phyloP scores from a whole-genome alignment of 2,888 invertebrate genomes.

The Parapristionchus giblindavisi region DNA sequence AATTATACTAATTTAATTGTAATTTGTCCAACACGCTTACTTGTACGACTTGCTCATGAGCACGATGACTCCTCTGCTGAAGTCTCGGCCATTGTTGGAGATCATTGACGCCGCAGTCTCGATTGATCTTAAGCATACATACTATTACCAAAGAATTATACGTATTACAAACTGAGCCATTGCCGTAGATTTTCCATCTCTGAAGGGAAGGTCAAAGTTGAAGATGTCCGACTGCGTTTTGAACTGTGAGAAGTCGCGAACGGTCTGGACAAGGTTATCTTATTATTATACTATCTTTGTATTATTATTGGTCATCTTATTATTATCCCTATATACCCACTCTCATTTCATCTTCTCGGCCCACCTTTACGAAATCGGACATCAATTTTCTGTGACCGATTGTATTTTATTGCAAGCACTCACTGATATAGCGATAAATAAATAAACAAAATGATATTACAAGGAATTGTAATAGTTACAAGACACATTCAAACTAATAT shows the following conservation, averaged over 20 bases:
- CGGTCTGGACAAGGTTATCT: not conserved
- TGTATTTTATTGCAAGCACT: no score
- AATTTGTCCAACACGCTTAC: not conserved
- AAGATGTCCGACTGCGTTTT: not conserved
- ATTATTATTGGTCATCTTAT: not conserved
- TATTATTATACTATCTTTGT: not conserved
- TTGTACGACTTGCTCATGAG: conserved; percentile 25
- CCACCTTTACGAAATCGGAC: no score
- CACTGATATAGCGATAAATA: no score
- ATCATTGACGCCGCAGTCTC: not conserved
- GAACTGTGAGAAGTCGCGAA: not conserved
- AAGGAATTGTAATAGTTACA: no score
- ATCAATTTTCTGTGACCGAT: no score
- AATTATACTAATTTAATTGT: no score
- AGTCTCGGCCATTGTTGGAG: not conserved
- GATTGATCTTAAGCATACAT: not conserved
- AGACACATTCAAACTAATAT: no score
- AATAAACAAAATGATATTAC: no score
- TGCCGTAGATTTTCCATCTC: not conserved
- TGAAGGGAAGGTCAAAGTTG: not conserved
- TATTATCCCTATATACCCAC: no score
- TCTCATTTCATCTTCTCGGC: no score
- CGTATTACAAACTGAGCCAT: not conserved
- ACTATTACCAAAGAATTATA: not conserved
- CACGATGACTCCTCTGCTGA: conserved; percentile 7